These are phyloP conservation scores for Odontamblyopus lacepedii DNA, from an alignment of 2,797 vertebrate species.

Conservation along the genomic window DNA sequence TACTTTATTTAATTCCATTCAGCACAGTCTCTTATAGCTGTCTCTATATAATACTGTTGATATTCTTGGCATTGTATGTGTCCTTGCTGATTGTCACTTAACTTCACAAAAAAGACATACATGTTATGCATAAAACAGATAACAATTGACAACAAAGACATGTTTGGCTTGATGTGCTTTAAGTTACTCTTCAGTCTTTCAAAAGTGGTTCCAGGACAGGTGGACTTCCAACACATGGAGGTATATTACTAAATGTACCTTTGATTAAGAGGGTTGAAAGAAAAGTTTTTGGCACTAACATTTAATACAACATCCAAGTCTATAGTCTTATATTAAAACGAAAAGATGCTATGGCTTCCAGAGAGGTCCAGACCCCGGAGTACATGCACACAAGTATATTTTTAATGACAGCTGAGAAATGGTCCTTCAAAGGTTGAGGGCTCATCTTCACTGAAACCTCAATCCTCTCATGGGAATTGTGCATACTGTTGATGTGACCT, in stretches of 20 bases:
- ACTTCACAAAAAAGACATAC: constrained; percentile 36
- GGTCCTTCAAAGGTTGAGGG: constrained; percentile 35
- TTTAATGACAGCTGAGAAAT: constrained; percentile 51
- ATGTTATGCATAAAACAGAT: constrained; percentile 22
- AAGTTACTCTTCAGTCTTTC: constrained; percentile 16
- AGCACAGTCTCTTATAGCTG: constrained; percentile 15
- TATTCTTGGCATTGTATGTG: constrained; percentile 44
- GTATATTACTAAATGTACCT: constrained; percentile 24
- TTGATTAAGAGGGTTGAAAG: constrained; percentile 15
- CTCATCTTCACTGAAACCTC: constrained; percentile 37
- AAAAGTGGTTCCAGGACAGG: constrained; percentile 11
- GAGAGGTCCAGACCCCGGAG: constrained; percentile 57
- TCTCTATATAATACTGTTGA: constrained; percentile 19
- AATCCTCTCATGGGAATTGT: constrained; percentile 30
- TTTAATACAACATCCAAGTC: constrained; percentile 43
- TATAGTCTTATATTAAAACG: constrained; percentile 56
- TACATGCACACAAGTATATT: constrained; percentile 57
- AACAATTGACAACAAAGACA: constrained; percentile 23
- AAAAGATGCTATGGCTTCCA: constrained; percentile 70
- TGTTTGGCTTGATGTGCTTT: constrained; percentile 20
- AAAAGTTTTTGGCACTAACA: constrained; percentile 56
- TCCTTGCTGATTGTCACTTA: constrained; percentile 63
- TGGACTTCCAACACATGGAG: constrained; percentile 7
- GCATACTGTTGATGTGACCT: constrained; percentile 39
- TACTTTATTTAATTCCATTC: constrained; percentile 20